Base-by-base conservation (phyloP, 2,113 vertebrate genomes). In the Pygoscelis adeliae region DNA sequence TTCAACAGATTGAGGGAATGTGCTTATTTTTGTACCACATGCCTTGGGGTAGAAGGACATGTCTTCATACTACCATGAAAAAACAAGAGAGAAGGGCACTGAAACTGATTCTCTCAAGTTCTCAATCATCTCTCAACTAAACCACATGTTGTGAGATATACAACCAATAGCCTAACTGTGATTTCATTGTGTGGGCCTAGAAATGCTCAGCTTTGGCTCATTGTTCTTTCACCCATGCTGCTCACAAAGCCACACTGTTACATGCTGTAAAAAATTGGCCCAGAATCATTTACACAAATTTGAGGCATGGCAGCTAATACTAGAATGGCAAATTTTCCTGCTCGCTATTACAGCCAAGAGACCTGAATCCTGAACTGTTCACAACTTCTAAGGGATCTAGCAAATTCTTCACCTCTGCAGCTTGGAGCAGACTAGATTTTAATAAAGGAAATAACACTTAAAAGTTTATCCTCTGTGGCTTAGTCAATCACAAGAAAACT, bases 281-380 rank as follows among this genome's bases (percentile, higher is more conserved):
- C 52, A 67, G 50, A 77, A 44, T 27, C 19, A 69, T 34, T 81
- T n/a, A 49, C 22, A 19, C 11, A 73, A n/a, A 11, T 30, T 61
- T 58, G 47, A 86, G 56, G 22, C 29, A 36, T 3, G 4, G 8
- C 21, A 72, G 30, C 30, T 9, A 55, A 36, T 4, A 76, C 2
- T 25, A 40, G 9, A 71, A 66, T 5, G 9, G 20, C 30, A 72
- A 80, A 8, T 26, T 49, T 80, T 58, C 30, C 49, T 56, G 15
- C 30, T 53, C 0, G 0, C 27, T 62, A 2, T 46, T 66, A 6
- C 29, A 80, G 8, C 13, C 52, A 46, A 82, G 14, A 65, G 8
- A 71, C 6, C 3, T 20, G 18, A 86, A 85, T 65, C 36, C 49
- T 46, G 44, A 83, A 25, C 40, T 40, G 27, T 25, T 77, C 36